Conservation (phyloP, 2,113 vertebrate genomes). For the Austrofundulus limnaeus region DNA sequence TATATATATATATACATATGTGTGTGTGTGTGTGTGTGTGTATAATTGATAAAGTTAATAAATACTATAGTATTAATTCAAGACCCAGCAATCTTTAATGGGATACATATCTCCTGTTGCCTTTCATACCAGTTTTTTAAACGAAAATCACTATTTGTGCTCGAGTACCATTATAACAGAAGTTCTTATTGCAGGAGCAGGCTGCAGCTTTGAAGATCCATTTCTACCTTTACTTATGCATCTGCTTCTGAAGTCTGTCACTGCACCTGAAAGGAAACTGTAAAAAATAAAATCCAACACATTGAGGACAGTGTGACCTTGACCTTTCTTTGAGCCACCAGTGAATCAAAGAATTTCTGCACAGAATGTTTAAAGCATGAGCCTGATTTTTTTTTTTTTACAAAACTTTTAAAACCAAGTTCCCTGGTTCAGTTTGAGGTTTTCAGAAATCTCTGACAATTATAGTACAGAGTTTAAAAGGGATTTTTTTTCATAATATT, state of each 20-base stretch:
- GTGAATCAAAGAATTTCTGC: neutral
- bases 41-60: neutral
- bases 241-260: neutral
- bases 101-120: too few species aligned
- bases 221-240: conserved; percentile 1
- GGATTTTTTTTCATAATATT: neutral
- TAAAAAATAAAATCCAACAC: neutral
- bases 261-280: too few species aligned
- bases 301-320: neutral
- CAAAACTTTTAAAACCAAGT: neutral
- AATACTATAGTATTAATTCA: neutral
- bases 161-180: conserved; percentile 21
- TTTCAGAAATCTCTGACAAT: neutral
- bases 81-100: too few species aligned
- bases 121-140: too few species aligned
- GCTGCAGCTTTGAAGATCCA: neutral
- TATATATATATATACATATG: too few species aligned
- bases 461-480: neutral
- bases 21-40: too few species aligned
- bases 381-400: neutral
- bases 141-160: too few species aligned
- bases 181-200: neutral
- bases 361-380: neutral
- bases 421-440: neutral
- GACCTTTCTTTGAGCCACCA: neutral